phyloP scores from a whole-genome alignment of 2,113 vertebrate genomes.

The Stigmatopora argus region DNA sequence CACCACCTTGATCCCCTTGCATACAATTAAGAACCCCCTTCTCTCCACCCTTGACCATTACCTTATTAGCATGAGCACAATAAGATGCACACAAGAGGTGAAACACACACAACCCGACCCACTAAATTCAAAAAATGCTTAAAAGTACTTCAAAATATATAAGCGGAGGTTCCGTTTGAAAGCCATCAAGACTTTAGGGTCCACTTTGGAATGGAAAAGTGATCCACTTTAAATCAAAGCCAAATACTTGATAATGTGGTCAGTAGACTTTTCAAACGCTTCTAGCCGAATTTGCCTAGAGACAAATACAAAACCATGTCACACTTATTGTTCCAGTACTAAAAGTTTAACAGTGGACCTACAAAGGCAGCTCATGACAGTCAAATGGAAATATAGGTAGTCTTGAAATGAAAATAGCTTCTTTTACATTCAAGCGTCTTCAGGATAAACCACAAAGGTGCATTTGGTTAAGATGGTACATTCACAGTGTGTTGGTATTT shows the following conservation, averaged over 20 bases:
- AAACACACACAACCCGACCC: not conserved
- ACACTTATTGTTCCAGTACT: not conserved
- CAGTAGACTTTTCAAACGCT: constrained; percentile 46
- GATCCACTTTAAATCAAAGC: not conserved
- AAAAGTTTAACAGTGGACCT: constrained; percentile 1
- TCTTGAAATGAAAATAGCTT: constrained; percentile 31
- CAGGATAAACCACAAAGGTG: constrained; percentile 15
- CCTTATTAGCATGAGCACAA: constrained; percentile 61
- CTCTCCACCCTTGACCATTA: constrained; percentile 32
- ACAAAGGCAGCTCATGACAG: constrained; percentile 19
- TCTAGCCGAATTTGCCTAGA: constrained; percentile 18
- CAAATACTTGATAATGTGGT: not conserved
- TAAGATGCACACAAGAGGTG: constrained; percentile 9
- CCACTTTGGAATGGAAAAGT: not conserved
- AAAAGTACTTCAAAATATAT: not conserved
- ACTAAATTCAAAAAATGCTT: not conserved
- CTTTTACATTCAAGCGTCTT: constrained; percentile 29
- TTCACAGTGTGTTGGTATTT: constrained; percentile 33
- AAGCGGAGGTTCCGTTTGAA: not conserved
- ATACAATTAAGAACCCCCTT: constrained; percentile 59
- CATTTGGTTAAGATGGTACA: constrained; percentile 21
- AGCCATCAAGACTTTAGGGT: not conserved
- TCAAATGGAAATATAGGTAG: constrained; percentile 48
- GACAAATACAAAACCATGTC: constrained; percentile 43
- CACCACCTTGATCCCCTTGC: constrained; percentile 46